Conservation (phyloP, 2,113 vertebrate species). For the Meriones unguiculatus region DNA sequence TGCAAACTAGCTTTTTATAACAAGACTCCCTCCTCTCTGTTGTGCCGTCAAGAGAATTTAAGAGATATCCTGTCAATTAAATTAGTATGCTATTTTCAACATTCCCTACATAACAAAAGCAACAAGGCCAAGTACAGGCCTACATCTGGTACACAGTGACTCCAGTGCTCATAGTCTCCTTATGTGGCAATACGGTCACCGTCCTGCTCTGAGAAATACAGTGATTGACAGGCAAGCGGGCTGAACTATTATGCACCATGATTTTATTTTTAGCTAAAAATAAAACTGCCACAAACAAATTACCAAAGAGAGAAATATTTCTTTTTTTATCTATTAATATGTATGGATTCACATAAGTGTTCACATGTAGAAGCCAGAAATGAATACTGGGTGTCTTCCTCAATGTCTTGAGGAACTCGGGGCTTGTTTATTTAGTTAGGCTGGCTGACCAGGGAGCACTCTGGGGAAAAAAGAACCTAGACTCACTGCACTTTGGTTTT, state of each 20-base stretch:
- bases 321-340: background rate
- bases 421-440: background rate
- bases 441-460: background rate
- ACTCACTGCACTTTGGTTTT: background rate
- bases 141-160: slow-evolving; percentile 33
- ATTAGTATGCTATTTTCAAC: slow-evolving; percentile 59
- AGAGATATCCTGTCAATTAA: slow-evolving; percentile 53
- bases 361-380: background rate
- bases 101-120: slow-evolving; percentile 24
- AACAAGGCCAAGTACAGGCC: background rate
- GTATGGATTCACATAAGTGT: too few relatives aligned
- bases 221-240: slow-evolving; percentile 27
- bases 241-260: background rate
- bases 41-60: background rate
- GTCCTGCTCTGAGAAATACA: slow-evolving; percentile 26
- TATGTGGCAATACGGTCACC: background rate
- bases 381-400: background rate
- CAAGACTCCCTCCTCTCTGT: background rate
- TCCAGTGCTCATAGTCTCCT: slow-evolving; percentile 32
- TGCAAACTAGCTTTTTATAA: background rate
- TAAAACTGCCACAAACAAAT: slow-evolving; percentile 28
- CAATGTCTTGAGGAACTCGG: too few relatives aligned
- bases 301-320: slow-evolving; percentile 18
- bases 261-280: slow-evolving; percentile 14
- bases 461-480: background rate